A percentile compares a stretch with the other conserved stretches of the same genome.
Conservation (phyloP, 2,113 vertebrate genomes). For the Myxocyprinus asiaticus region DNA sequence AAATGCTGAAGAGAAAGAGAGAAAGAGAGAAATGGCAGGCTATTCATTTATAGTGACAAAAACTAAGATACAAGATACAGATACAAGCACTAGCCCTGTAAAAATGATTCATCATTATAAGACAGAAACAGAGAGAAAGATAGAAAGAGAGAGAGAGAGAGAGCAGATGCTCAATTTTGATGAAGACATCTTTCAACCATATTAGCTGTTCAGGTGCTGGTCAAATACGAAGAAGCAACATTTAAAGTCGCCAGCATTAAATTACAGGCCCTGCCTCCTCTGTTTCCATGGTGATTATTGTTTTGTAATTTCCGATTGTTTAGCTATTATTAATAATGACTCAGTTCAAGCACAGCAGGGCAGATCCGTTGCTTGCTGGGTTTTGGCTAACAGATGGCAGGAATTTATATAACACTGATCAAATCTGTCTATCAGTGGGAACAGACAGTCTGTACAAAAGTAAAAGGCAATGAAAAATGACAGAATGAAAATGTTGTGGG, state of each 20-base stretch:
- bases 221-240: constrained; percentile 58
- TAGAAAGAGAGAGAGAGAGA: constrained; percentile 20
- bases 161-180: background rate
- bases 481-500: background rate
- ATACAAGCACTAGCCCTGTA: background rate
- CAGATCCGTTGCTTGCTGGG: constrained; percentile 67
- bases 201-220: background rate
- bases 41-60: background rate
- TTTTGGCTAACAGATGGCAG: constrained; percentile 65
- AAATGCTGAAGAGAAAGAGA: constrained; percentile 77
- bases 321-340: constrained; percentile 79
- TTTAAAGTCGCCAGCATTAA: constrained; percentile 73
- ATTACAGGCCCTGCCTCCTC: constrained; percentile 68
- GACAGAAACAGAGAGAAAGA: constrained; percentile 15
- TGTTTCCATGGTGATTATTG: constrained; percentile 65
- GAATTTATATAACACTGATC: constrained; percentile 61
- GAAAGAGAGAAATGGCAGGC: background rate
- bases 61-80: constrained; percentile 27
- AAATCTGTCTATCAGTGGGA: constrained; percentile 45
- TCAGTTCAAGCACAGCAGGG: constrained; percentile 65
- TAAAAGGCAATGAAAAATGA: background rate
- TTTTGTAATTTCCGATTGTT: constrained; percentile 80
- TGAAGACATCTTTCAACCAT: constrained; percentile 59
- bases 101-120: background rate
- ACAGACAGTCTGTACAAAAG: constrained; percentile 12